Base-by-base conservation (phyloP, 2,888 invertebrate species). In the Sinodicranocentrus sp. region DNA sequence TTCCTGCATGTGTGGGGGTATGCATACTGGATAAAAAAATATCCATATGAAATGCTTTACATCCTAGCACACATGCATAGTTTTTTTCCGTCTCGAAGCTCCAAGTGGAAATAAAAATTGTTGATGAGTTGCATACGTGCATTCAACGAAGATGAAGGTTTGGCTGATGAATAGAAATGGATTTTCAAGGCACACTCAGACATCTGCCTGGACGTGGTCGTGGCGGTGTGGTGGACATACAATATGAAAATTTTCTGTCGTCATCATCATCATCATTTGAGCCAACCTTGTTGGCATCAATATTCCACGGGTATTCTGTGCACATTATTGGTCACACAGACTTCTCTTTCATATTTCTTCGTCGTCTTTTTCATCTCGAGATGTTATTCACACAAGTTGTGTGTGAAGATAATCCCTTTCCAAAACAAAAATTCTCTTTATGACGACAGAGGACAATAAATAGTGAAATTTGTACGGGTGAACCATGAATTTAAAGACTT, bases 101-200 rank as follows among this genome's bases (percentile, higher is more conserved):
- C 33, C 5, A 10, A 3, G 3, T 33, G 33, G 59, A 59, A 59
- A 19, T 23, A 33, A 33, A 52, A 52, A 52, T 17, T n/a, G 52
- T 52, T 52, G 52, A 52, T 52, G 57, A 57, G 57, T 25, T 2
- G 13, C 25, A 25, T 57, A 57, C 25, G 57, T 57, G 57, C 25
- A 57, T 6, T 10, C 17, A 28, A 61, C 10, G 26, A 61, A 6
- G 61, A n/a, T n/a, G n/a, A n/a, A 61, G 25, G 28, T 15, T 26
- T n/a, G n/a, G 61, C 6, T 28, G 61, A 63, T 63, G 67, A 67
- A 67, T 67, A 67, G 67, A 67, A 67, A 67, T 67, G 43, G 44
- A 67, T 43, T 67, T 67, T 67, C 44, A 43, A 67, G 44, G 67
- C 21, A 43, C 23, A 26, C 25, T 8, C 48, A n/a, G 52, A 48